These are phyloP conservation scores for Trypoxylon attenuatum DNA, from an alignment of 2,888 invertebrate genomes.

Conservation along the genomic window DNA sequence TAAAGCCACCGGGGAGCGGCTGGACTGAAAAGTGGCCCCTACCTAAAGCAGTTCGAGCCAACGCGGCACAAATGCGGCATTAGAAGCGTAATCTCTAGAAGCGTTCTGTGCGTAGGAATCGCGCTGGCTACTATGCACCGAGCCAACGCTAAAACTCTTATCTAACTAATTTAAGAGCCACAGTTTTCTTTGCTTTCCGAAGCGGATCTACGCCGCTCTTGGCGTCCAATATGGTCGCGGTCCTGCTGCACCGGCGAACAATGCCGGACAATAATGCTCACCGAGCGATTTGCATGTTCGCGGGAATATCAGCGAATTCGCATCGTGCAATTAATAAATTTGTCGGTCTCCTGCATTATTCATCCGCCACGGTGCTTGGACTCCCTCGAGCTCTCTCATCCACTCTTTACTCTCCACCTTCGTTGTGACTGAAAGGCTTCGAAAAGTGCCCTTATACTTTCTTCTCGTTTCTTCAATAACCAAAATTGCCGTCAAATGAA, in stretches of 20 bases:
- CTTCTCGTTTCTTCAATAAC: too few species aligned
- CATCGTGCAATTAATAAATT: conserved; percentile 62
- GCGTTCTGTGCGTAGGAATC: conserved; percentile 27
- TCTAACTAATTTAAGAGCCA: conserved; percentile 43
- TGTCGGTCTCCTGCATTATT: conserved; percentile 53
- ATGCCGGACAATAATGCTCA: conserved; percentile 50
- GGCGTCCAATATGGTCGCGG: conserved; percentile 39
- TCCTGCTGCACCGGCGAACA: conserved; percentile 43
- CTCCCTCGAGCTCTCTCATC: background rate
- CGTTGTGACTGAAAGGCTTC: background rate
- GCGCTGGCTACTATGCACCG: conserved; percentile 2
- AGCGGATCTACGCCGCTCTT: conserved; percentile 44
- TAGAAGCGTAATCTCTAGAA: conserved; percentile 24
- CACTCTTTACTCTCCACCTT: background rate
- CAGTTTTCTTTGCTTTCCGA: conserved; percentile 37
- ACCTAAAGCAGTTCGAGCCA: conserved; percentile 16
- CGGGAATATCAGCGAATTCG: conserved; percentile 51
- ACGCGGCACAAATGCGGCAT: conserved; percentile 18
- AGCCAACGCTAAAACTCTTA: conserved; percentile 46
- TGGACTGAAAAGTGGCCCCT: conserved; percentile 1
- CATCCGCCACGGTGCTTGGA: conserved; percentile 33
- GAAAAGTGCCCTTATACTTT: too few species aligned
- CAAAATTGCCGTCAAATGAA: too few species aligned
- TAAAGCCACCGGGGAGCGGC: background rate
- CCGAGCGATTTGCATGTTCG: conserved; percentile 52